Evolutionary conservation across 2,888 invertebrate species (phyloP).

Genomic region (Xestia ashworthii): DNA sequence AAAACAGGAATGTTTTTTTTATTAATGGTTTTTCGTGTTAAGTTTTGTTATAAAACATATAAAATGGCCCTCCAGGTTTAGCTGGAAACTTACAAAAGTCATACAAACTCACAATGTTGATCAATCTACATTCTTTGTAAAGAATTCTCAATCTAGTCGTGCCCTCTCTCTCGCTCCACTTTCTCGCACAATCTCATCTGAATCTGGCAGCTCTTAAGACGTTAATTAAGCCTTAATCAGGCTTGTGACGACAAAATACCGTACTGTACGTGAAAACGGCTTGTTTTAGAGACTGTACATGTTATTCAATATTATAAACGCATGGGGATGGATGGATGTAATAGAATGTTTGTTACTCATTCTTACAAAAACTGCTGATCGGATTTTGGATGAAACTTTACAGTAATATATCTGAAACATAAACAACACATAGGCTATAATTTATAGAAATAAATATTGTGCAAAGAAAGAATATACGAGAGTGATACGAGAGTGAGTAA

Average conservation of each 20-base stretch:
- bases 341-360: background rate
- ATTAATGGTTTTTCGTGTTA: background rate
- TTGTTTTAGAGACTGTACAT: background rate
- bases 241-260: conserved; percentile 52
- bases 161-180: conserved; percentile 11
- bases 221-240: conserved; percentile 72
- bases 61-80: background rate
- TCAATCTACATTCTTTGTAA: conserved; percentile 1
- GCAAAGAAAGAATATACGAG: no score
- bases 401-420: no score
- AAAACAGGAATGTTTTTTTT: no score
- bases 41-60: background rate
- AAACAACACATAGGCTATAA: no score
- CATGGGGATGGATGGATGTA: background rate
- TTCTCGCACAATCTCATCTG: conserved; percentile 51
- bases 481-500: no score
- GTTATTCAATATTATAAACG: background rate
- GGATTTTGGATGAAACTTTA: background rate
- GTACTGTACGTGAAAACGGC: conserved; percentile 10
- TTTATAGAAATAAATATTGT: no score
- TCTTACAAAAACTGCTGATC: background rate
- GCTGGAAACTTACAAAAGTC: background rate
- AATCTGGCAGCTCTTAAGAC: conserved; percentile 63
- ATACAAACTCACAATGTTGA: background rate
- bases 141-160: conserved; percentile 28